phyloP scores from a whole-genome alignment of 2,113 vertebrate genomes.

The Sus scrofa region DNA sequence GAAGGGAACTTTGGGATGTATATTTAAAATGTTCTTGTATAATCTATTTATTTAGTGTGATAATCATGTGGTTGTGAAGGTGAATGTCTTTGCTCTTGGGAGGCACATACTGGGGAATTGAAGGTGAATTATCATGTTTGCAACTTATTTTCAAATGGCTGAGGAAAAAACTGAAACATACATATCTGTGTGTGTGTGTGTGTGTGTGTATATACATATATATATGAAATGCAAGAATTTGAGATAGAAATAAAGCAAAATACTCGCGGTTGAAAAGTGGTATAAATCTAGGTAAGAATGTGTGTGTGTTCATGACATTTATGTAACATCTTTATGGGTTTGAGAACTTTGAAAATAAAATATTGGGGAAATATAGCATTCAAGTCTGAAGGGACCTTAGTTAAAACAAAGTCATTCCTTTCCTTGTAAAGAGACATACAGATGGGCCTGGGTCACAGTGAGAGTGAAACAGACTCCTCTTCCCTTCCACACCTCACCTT shows the following conservation, averaged over 20 bases:
- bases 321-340: neutral
- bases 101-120: neutral
- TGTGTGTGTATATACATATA: too few relatives aligned
- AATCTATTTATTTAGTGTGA: neutral
- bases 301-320: neutral
- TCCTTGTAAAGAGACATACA: neutral
- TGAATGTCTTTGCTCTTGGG: neutral
- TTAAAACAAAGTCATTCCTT: neutral
- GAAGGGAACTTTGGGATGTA: too few relatives aligned
- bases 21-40: neutral
- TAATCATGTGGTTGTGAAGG: neutral
- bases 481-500: fast-evolving
- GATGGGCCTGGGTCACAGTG: neutral
- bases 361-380: neutral
- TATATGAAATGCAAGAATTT: neutral
- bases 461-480: neutral
- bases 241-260: neutral
- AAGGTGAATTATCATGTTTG: neutral
- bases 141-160: neutral
- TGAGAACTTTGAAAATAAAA: neutral
- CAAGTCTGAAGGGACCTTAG: neutral
- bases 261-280: neutral
- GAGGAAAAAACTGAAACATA: neutral
- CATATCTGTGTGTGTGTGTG: neutral
- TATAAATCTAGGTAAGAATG: neutral